Base-by-base conservation (phyloP, 1,140 invertebrate species). In the Ceratina japonica region DNA sequence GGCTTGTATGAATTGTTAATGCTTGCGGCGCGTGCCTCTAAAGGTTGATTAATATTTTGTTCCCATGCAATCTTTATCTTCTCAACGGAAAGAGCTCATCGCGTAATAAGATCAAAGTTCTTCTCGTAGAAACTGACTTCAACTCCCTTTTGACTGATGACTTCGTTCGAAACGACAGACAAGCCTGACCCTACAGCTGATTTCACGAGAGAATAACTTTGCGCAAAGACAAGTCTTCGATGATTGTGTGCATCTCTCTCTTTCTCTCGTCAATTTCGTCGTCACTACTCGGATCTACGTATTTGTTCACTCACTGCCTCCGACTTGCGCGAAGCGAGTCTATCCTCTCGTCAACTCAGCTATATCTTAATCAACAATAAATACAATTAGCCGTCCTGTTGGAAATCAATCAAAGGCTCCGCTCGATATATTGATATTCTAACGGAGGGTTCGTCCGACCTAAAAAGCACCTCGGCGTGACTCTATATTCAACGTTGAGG, bases 401-500 rank as follows among this genome's bases (percentile, higher is more conserved):
- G 13, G 27, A 73, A 81, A 79, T 54, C 75, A 72, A 61, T 52
- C 31, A 62, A n/a, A 16, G 24, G 64, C 56, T 72, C 58, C 54
- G 20, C 69, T 24, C 44, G 16, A 59, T 61, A 59, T 61, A 54
- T 22, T 16, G 51, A 68, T 65, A 62, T 62, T 22, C 58, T 74
- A 63, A 64, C 59, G 52, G 20, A 22, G 61, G 59, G 24, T 63
- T 61, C 58, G 3, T 22, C 20, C 44, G 75, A 78, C 70, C 77
- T 65, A 64, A 73, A 79, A 79, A 65, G 37, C 31, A 24, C 20
- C 24, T 37, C 22, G 54, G 56, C 5, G 75, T 69, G 69, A 63
- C 49, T 64, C 22, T 76, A 83, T 76, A 83, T 80, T 83, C 76
- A 83, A 15, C 58, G 37, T 44, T 44, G 37, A 37, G 65, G 58